Evolutionary conservation across 2,797 vertebrate genomes (phyloP).

Genomic region (Chanos chanos): DNA sequence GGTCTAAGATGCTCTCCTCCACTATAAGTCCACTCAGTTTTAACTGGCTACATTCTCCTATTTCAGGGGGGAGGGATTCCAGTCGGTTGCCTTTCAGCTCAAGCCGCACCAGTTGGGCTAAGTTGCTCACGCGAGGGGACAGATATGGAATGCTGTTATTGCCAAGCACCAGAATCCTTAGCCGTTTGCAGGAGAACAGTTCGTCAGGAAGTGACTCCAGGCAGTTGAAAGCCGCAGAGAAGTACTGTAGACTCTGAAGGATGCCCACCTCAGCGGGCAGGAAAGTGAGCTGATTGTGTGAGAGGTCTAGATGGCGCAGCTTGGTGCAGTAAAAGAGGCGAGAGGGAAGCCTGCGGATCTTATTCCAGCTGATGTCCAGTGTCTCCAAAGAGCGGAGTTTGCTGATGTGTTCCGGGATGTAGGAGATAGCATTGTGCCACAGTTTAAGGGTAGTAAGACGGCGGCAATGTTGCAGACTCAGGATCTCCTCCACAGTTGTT

Average conservation of each 20-base stretch:
- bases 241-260: conserved; percentile 78
- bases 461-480: conserved; percentile 86
- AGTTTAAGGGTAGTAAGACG: conserved; percentile 76
- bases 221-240: conserved; percentile 80
- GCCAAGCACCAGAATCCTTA: conserved; percentile 72
- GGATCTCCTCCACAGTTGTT: conserved; percentile 83
- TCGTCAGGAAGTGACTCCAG: conserved; percentile 81
- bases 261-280: conserved; percentile 79
- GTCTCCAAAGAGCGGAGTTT: conserved; percentile 80
- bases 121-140: conserved; percentile 67
- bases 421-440: conserved; percentile 85
- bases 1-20: conserved; percentile 74
- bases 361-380: conserved; percentile 83
- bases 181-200: conserved; percentile 81
- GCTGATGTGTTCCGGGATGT: conserved; percentile 83
- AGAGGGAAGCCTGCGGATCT: conserved; percentile 72
- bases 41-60: conserved; percentile 71
- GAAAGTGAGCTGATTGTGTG: conserved; percentile 78
- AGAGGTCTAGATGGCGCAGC: conserved; percentile 80
- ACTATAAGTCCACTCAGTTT: conserved; percentile 67
- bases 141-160: conserved; percentile 76
- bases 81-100: conserved; percentile 83
- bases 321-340: conserved; percentile 79
- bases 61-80: conserved; percentile 75
- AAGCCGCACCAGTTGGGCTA: conserved; percentile 72